Evolutionary conservation across 2,113 vertebrate genomes (phyloP), one percentile per base, ranked within the genome.

Genomic region (Indri indri): DNA sequence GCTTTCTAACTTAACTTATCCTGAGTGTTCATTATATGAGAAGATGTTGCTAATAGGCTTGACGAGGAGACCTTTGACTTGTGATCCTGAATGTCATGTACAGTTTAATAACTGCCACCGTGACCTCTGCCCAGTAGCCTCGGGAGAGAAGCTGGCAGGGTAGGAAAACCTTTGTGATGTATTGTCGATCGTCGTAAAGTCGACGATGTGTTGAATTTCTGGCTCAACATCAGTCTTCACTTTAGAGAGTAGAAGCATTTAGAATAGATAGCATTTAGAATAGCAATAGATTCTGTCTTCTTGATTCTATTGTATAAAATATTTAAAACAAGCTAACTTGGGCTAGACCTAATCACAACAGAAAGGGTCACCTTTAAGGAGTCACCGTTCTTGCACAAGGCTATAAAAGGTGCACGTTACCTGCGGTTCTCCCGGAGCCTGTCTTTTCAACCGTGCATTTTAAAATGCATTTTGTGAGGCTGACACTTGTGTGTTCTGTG

Each of bases 331-430:
- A 18, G 11, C n/a, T 20, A 30, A n/a, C 5, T 52, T 34, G 0
- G 14, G 32, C 82, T 34, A 50, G 57, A 16, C 14, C 57, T 2
- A 20, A 23, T 9, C 17, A 17, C 11, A 1, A 1, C n/a, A 17
- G 82, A 14, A 6, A 45, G 34, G 30, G 40, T 10, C 5, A 1
- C 47, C n/a, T 63, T 32, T 25, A 9, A 25, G 10, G 23, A 13
- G 20, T 0, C 9, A 0, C 8, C 34, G 57, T 32, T n/a, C 42
- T 17, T 6, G 70, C 5, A 5, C 27, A 1, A 73, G 65, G 22
- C 37, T 0, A 0, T n/a, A 1, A 6, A 20, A 32, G 22, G 63
- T 1, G 0, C 4, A 0, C 0, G 2, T 9, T 2, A 0, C 45
- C 52, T 30, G 20, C 40, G 0, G 0, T 9, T 14, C 20, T 32